phyloP scores from a whole-genome alignment of 2,888 invertebrate species.

The Tetranychus piercei region DNA sequence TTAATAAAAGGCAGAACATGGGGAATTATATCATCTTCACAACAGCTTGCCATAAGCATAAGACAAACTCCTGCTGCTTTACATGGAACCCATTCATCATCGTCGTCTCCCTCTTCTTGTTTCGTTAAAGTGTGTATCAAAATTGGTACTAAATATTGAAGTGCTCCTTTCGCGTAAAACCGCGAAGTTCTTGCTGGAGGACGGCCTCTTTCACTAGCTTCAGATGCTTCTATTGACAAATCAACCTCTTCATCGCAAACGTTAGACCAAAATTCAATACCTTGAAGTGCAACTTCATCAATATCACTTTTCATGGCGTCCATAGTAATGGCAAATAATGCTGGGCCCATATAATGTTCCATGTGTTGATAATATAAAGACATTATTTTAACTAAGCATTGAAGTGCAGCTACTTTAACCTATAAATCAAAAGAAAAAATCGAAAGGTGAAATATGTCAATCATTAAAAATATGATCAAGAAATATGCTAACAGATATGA shows the following conservation, averaged over 20 bases:
- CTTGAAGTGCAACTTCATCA: conserved; percentile 88
- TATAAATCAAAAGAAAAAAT: conserved; percentile 30
- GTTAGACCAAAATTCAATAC: conserved; percentile 99
- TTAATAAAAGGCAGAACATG: conserved; percentile 89
- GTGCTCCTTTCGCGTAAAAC: conserved; percentile 93
- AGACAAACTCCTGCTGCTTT: conserved; percentile 98
- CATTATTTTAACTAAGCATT: conserved; percentile 95
- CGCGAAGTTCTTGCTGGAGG: conserved; percentile 80
- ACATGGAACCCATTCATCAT: conserved; percentile 93
- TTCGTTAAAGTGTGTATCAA: conserved; percentile 82
- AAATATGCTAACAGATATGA: too few relatives aligned
- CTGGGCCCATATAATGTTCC: conserved; percentile 97
- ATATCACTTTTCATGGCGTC: conserved; percentile 95
- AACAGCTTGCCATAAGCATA: conserved; percentile 89
- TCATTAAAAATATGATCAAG: too few relatives aligned
- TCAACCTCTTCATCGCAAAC: conserved; percentile 99
- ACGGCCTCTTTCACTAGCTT: conserved; percentile 77
- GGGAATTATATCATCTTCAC: conserved; percentile 89
- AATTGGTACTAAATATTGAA: conserved; percentile 82
- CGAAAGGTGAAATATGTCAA: not conserved
- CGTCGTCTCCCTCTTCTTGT: conserved; percentile 85
- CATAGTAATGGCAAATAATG: conserved; percentile 88
- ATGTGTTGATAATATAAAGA: conserved; percentile 95
- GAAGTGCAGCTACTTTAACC: conserved; percentile 86
- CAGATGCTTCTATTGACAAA: conserved; percentile 75